Percentiles rank a stretch among this genome's conserved stretches.
Evolutionary conservation across 2,113 vertebrate species (phyloP).

Genomic region (Diphyllodes magnificus): DNA sequence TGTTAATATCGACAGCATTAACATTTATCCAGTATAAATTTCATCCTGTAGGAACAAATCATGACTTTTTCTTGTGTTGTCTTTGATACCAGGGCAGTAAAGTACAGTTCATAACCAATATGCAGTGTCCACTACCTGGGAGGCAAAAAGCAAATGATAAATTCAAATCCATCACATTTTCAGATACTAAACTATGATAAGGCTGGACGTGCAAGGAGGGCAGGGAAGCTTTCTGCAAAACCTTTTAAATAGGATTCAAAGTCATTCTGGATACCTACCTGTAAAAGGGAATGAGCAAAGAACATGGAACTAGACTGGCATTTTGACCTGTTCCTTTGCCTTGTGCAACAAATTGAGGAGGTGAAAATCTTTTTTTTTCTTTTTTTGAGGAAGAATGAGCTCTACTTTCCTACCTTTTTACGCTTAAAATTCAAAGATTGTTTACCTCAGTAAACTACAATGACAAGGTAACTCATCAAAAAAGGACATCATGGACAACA

Average conservation of each 20-base stretch:
- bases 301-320: neutral
- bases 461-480: neutral
- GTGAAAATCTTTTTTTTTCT: neutral
- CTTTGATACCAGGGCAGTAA: neutral
- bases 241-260: neutral
- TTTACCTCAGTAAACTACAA: neutral
- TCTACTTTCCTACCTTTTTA: neutral
- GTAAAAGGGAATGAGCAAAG: neutral
- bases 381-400: neutral
- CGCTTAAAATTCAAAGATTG: neutral
- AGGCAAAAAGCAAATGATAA: neutral
- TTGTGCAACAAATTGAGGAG: neutral
- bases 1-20: neutral
- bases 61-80: neutral
- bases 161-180: neutral
- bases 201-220: neutral
- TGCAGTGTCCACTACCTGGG: neutral
- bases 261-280: neutral
- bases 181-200: neutral
- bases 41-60: neutral
- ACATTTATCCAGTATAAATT: neutral
- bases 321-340: neutral
- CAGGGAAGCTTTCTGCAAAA: neutral
- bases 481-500: neutral
- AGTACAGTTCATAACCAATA: neutral